Percentiles rank a stretch among this genome's conserved stretches.
phyloP scores from a whole-genome alignment of 2,113 vertebrate genomes.

The Peromyscus maniculatus region DNA sequence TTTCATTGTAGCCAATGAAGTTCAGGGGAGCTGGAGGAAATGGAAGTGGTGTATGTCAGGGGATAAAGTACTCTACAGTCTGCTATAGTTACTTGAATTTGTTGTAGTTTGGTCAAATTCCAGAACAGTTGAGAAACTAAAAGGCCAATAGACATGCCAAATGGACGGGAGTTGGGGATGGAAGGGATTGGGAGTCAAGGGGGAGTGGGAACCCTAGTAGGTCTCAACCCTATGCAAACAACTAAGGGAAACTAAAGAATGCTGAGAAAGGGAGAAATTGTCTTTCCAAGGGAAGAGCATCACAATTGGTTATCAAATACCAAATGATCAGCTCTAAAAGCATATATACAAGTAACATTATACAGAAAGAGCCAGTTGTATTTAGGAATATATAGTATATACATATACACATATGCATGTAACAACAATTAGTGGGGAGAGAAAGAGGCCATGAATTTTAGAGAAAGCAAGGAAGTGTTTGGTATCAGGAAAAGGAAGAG shows the following conservation, averaged over 20 bases:
- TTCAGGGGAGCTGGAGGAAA: not conserved
- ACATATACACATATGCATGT: not conserved
- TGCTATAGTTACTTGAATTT: not conserved
- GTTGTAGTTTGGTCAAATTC: not conserved
- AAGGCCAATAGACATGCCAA: not conserved
- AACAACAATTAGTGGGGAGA: not conserved
- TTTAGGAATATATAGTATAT: not conserved
- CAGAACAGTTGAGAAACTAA: not conserved
- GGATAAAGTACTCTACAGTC: not conserved
- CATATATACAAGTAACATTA: not conserved
- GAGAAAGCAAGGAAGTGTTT: not conserved
- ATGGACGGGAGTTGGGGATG: not conserved
- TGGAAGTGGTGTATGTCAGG: not conserved
- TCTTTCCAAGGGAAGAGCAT: not conserved
- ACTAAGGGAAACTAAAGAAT: not conserved
- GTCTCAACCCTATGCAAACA: not conserved
- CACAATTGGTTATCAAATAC: not conserved
- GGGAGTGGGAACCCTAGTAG: not conserved
- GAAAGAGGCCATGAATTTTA: not conserved
- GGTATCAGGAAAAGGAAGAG: too few species aligned
- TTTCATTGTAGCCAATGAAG: not conserved
- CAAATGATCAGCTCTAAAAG: not conserved
- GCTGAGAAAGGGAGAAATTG: not conserved
- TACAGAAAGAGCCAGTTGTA: not conserved
- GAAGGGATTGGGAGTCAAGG: not conserved